Percentiles rank a stretch among this genome's conserved stretches.
Evolutionary conservation across 2,797 vertebrate genomes (phyloP).

Genomic region (Falco naumanni): DNA sequence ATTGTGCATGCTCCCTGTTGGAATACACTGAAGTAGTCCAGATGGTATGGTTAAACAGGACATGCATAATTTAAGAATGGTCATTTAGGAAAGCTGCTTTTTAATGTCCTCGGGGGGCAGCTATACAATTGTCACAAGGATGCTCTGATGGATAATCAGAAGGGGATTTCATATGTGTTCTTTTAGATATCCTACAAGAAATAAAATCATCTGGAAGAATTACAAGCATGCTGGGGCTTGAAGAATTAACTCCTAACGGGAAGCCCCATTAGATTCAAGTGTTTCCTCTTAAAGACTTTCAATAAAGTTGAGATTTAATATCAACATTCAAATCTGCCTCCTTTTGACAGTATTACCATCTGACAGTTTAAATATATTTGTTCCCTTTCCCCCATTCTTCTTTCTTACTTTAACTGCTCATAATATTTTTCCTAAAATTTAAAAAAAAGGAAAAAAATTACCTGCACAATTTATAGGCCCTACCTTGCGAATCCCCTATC

Average conservation of each 20-base stretch:
- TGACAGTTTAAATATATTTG: neutral
- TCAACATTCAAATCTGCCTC: neutral
- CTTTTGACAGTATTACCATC: neutral
- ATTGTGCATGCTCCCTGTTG: slow-evolving; percentile 64
- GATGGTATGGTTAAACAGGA: slow-evolving; percentile 80
- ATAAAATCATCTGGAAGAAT: slow-evolving; percentile 22
- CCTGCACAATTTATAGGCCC: neutral
- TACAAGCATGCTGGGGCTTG: slow-evolving; percentile 19
- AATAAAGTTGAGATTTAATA: slow-evolving; percentile 34
- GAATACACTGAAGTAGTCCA: slow-evolving; percentile 72
- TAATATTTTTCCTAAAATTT: neutral
- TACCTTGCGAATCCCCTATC: neutral
- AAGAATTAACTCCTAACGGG: slow-evolving; percentile 62
- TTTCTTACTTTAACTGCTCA: neutral
- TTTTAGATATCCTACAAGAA: neutral
- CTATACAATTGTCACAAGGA: slow-evolving; percentile 53
- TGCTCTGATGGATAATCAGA: slow-evolving; percentile 68
- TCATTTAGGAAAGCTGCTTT: slow-evolving; percentile 80
- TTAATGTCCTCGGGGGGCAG: slow-evolving; percentile 73
- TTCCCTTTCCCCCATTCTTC: neutral
- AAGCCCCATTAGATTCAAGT: slow-evolving; percentile 19
- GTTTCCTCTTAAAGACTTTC: neutral
- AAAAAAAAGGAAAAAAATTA: neutral
- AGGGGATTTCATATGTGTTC: neutral
- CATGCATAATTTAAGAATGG: slow-evolving; percentile 83